Base-by-base conservation (phyloP, 2,113 vertebrate species). In the Festucalex cinctus region DNA sequence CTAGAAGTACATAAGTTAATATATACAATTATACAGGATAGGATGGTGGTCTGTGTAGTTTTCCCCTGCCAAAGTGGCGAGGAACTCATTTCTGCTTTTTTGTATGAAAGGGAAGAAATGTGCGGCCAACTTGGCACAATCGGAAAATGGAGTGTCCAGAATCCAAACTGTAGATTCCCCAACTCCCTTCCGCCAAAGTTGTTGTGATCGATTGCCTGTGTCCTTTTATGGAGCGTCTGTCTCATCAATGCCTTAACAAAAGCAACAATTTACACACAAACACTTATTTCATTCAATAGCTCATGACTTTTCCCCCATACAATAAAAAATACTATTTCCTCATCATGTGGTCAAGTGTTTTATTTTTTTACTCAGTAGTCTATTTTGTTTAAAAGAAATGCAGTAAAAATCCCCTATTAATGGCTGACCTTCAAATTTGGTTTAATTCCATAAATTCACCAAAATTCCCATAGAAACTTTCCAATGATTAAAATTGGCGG, bases 171-270 rank as follows among this genome's bases (percentile, higher is more conserved):
- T 46, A 5, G 43, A 1, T 46, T 46, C 16, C 43, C 16, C 16
- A 0, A 46, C 43, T 16, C 3, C 44, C 16, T 3, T 17, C 48
- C 20, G 7, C 48, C 26, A 5, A 5, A n/a, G 3, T 39, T 80
- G 71, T 4, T 20, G 20, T 65, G 20, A 77, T 73, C 74, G 1
- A 14, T 14, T 46, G 43, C 37, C 37, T 41, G 39, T 17, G 43
- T 88, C 83, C 89, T 77, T 86, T 89, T 86, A 91, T 91, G 89
- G 88, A 92, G 90, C 88, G 6, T 32, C 28, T 32, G 76, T 88
- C 87, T 91, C 88, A 90, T 91, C 86, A 90, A 90, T 89, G 91
- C 91, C 91, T 93, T 92, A 92, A 91, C 6, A 32, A 57, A 32
- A 57, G 54, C 54, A 57, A 32, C 26, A 57, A 26, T 54, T 26